A percentile compares a stretch with the other conserved stretches of the same genome.
Conservation (phyloP, 2,797 vertebrate species). For the Phataginus tricuspis region DNA sequence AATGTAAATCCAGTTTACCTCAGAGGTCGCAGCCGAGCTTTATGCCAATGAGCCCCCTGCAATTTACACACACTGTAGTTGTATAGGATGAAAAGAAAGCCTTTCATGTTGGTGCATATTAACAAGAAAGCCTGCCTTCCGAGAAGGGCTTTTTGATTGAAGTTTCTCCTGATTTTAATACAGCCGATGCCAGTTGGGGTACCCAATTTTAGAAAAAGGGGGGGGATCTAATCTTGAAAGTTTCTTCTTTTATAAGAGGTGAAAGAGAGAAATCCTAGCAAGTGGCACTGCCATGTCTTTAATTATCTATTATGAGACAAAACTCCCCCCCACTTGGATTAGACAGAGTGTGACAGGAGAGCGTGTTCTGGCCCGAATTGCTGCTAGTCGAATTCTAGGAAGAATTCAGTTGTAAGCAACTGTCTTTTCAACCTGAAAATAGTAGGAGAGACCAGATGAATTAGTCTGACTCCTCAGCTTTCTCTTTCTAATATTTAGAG, state of each 20-base stretch:
- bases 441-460: not conserved
- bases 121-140: constrained; percentile 90
- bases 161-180: constrained; percentile 88
- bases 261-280: constrained; percentile 68
- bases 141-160: constrained; percentile 87
- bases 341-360: constrained; percentile 27
- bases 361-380: not conserved
- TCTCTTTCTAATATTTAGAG: not conserved
- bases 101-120: constrained; percentile 91
- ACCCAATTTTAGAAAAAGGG: constrained; percentile 79
- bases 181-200: constrained; percentile 84
- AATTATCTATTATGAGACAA: constrained; percentile 65
- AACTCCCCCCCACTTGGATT: not conserved
- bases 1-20: constrained; percentile 93
- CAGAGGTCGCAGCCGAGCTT: constrained; percentile 90
- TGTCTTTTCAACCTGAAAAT: not conserved
- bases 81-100: constrained; percentile 90
- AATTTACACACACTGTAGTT: constrained; percentile 89
- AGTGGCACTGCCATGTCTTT: constrained; percentile 63
- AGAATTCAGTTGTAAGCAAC: constrained; percentile 1
- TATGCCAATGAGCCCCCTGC: constrained; percentile 91
- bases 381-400: not conserved
- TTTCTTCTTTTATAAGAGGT: constrained; percentile 69
- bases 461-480: not conserved
- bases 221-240: constrained; percentile 81